Evolutionary conservation across 2,113 vertebrate species (phyloP).

Genomic region (Rissa tridactyla): DNA sequence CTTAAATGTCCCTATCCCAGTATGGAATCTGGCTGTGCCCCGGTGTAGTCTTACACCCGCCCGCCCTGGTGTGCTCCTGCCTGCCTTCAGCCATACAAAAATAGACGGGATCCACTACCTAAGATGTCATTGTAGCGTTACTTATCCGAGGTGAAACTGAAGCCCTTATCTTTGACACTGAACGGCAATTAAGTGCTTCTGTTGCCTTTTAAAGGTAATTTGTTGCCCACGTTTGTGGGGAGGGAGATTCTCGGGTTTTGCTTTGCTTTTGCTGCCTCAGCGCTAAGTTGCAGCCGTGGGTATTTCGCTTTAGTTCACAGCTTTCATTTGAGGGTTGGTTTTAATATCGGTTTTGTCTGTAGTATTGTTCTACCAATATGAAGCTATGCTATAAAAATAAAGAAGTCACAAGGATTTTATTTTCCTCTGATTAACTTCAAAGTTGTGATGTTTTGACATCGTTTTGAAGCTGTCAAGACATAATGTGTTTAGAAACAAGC

Average conservation of each 20-base stretch:
- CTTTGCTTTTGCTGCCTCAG: neutral
- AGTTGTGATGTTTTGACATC: neutral
- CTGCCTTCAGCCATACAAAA: slow-evolving; percentile 30
- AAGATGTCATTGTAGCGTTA: slow-evolving; percentile 27
- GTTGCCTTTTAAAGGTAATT: slow-evolving; percentile 55
- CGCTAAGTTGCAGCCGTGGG: neutral
- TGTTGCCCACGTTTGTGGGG: neutral
- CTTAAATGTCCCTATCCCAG: slow-evolving; percentile 45
- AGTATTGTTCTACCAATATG: neutral
- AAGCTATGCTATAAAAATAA: neutral
- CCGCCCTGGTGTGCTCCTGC: slow-evolving; percentile 30
- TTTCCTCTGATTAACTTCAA: neutral
- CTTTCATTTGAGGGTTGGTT: neutral
- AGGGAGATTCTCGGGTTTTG: neutral
- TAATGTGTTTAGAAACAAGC: neutral
- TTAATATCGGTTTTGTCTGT: neutral
- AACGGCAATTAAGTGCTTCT: neutral
- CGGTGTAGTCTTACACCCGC: slow-evolving; percentile 61
- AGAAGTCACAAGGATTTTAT: neutral
- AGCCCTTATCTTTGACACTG: neutral
- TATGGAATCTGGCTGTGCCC: slow-evolving; percentile 14
- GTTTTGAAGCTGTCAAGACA: neutral
- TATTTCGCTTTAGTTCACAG: neutral
- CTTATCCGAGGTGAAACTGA: slow-evolving; percentile 48
- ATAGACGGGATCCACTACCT: slow-evolving; percentile 41